These are phyloP conservation scores for Amaurobius ferox DNA, from an alignment of 2,888 invertebrate genomes.

Conservation along the genomic window DNA sequence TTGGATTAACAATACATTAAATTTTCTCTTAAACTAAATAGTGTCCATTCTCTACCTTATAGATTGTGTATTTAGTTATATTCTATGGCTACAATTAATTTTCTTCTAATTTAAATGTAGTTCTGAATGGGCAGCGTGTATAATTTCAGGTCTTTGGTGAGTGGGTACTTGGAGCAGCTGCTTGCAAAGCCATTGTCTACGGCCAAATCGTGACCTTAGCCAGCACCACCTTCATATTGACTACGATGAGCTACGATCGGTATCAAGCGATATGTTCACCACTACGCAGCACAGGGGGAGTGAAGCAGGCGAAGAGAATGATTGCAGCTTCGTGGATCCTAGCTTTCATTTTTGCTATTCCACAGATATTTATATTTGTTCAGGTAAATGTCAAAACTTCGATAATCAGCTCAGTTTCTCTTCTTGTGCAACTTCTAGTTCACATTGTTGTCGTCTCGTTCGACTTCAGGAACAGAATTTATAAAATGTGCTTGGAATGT, in stretches of 20 bases:
- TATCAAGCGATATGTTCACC: slow-evolving; percentile 79
- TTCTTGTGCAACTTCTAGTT: too few relatives aligned
- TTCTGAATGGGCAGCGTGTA: too few relatives aligned
- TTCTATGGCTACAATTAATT: too few relatives aligned
- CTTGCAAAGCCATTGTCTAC: slow-evolving; percentile 78
- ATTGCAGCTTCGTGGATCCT: slow-evolving; percentile 78
- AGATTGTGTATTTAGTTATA: too few relatives aligned
- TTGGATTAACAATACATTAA: too few relatives aligned
- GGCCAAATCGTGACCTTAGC: slow-evolving; percentile 78
- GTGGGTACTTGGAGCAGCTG: slow-evolving; percentile 78
- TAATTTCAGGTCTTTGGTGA: slow-evolving; percentile 78
- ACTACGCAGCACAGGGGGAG: slow-evolving; percentile 76
- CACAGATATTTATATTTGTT: slow-evolving; percentile 78
- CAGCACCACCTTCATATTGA: slow-evolving; percentile 78
- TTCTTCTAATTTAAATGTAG: too few relatives aligned
- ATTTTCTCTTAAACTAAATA: too few relatives aligned
- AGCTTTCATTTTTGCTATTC: slow-evolving; percentile 78
- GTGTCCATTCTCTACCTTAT: too few relatives aligned
- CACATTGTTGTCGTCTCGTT: too few relatives aligned
- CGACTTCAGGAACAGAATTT: too few relatives aligned
- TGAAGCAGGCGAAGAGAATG: slow-evolving; percentile 77
- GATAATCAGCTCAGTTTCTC: too few relatives aligned
- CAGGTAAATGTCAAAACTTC: slow-evolving; percentile 75
- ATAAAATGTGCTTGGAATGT: too few relatives aligned
- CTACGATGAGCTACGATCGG: slow-evolving; percentile 79